Evolutionary conservation across 2,888 invertebrate genomes (phyloP).

Genomic region (Epistrophe grossulariae): DNA sequence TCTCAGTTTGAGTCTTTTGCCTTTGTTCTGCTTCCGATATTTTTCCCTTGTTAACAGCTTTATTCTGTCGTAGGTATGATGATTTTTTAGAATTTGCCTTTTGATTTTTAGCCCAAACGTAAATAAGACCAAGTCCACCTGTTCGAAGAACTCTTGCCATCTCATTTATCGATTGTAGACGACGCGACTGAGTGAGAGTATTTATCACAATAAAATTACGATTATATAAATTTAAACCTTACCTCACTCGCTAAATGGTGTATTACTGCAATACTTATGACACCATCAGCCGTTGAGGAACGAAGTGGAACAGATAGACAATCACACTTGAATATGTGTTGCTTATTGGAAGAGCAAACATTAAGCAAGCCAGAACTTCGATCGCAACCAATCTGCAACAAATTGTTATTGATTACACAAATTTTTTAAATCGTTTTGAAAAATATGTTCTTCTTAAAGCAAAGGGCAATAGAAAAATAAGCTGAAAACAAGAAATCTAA

Average conservation of each 20-base stretch:
- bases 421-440: not conserved
- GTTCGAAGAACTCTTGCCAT: slow-evolving; percentile 89
- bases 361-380: slow-evolving; percentile 88
- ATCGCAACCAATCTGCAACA: slow-evolving; percentile 91
- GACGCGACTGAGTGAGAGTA: slow-evolving; percentile 86
- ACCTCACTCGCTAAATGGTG: slow-evolving; percentile 95
- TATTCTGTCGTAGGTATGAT: slow-evolving; percentile 88
- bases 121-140: slow-evolving; percentile 92
- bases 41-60: slow-evolving; percentile 84
- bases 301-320: slow-evolving; percentile 90
- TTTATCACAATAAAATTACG: not conserved
- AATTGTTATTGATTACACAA: not conserved
- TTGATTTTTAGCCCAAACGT: slow-evolving; percentile 99
- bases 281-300: slow-evolving; percentile 89
- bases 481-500: too few relatives aligned
- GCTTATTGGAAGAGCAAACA: slow-evolving; percentile 87
- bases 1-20: slow-evolving; percentile 78
- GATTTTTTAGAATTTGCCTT: slow-evolving; percentile 87
- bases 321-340: slow-evolving; percentile 91
- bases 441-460: not conserved
- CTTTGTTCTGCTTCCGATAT: slow-evolving; percentile 82
- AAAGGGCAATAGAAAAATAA: not conserved
- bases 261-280: slow-evolving; percentile 97
- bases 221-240: slow-evolving; percentile 71
- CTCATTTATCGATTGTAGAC: slow-evolving; percentile 90